Conservation (phyloP, 2,797 vertebrate species). For the Lepilemur septentrionalis region DNA sequence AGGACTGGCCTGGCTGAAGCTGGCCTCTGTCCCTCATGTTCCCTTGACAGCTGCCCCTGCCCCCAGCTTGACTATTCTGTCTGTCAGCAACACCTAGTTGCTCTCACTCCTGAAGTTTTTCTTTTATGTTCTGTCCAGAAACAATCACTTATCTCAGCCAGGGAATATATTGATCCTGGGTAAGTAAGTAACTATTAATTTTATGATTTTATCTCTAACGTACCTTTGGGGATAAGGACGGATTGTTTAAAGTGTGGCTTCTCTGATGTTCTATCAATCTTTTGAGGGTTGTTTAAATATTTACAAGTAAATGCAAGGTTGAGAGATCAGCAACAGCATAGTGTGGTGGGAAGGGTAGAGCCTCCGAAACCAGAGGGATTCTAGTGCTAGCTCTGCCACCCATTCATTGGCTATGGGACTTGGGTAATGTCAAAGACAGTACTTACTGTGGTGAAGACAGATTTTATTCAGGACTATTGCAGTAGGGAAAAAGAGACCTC, state of each 20-base stretch:
- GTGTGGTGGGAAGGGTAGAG: background rate
- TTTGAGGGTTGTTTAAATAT: conserved; percentile 57
- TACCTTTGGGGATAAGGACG: conserved; percentile 56
- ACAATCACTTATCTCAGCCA: background rate
- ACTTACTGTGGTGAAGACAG: background rate
- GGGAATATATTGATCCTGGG: conserved; percentile 52
- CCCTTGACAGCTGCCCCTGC: rapidly evolving
- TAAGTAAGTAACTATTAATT: conserved; percentile 74
- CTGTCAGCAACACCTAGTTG: background rate
- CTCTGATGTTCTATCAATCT: conserved; percentile 29
- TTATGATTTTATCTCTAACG: conserved; percentile 57
- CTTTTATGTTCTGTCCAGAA: background rate
- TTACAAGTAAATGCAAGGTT: background rate
- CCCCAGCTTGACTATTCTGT: background rate
- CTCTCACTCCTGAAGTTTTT: background rate
- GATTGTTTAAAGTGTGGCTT: background rate
- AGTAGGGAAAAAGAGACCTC: background rate
- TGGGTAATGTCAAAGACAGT: background rate
- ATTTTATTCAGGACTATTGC: background rate
- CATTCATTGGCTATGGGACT: background rate
- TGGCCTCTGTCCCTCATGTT: background rate
- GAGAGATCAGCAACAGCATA: background rate
- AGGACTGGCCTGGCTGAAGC: background rate
- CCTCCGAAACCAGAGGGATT: background rate
- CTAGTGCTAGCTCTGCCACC: background rate